phyloP scores from a whole-genome alignment of 2,797 vertebrate genomes.

The Danionella dracula region DNA sequence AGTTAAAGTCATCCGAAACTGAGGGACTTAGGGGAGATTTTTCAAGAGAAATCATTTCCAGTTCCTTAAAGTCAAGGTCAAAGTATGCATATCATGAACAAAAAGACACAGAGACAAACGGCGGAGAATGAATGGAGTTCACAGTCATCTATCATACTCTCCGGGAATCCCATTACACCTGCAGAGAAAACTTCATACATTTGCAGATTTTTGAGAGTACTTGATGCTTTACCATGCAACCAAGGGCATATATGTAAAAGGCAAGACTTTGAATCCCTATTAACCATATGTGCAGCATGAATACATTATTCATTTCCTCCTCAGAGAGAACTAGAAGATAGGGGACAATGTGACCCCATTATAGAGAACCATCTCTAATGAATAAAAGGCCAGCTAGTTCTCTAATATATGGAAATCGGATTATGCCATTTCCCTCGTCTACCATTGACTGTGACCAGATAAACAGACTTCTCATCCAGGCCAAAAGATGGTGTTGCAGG shows the following conservation, averaged over 20 bases:
- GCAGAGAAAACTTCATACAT: slow-evolving; percentile 27
- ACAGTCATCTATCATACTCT: slow-evolving; percentile 32
- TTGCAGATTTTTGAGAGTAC: slow-evolving; percentile 25
- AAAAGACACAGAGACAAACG: slow-evolving; percentile 1
- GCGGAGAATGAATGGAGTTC: neutral
- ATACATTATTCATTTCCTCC: slow-evolving; percentile 36
- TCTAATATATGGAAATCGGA: slow-evolving; percentile 41
- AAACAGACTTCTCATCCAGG: neutral
- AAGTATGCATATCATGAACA: slow-evolving; percentile 59
- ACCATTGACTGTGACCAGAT: slow-evolving; percentile 4
- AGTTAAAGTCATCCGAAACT: slow-evolving; percentile 44
- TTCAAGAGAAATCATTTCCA: slow-evolving; percentile 73
- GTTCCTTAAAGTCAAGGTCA: slow-evolving; percentile 77
- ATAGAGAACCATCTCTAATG: slow-evolving; percentile 31
- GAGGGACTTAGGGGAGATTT: slow-evolving; percentile 43
- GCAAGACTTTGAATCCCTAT: slow-evolving; percentile 28
- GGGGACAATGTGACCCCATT: slow-evolving; percentile 28
- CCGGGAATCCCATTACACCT: slow-evolving; percentile 22
- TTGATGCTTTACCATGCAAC: neutral
- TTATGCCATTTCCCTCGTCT: slow-evolving; percentile 22
- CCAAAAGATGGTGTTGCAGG: slow-evolving; percentile 67
- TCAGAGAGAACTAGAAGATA: slow-evolving; percentile 13
- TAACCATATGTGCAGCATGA: slow-evolving; percentile 9
- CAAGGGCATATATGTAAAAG: slow-evolving; percentile 27
- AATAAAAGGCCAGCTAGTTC: slow-evolving; percentile 36